Evolutionary conservation across 2,113 vertebrate genomes (phyloP), one percentile per base, ranked within the genome.

Genomic region (Danionella cerebrum): DNA sequence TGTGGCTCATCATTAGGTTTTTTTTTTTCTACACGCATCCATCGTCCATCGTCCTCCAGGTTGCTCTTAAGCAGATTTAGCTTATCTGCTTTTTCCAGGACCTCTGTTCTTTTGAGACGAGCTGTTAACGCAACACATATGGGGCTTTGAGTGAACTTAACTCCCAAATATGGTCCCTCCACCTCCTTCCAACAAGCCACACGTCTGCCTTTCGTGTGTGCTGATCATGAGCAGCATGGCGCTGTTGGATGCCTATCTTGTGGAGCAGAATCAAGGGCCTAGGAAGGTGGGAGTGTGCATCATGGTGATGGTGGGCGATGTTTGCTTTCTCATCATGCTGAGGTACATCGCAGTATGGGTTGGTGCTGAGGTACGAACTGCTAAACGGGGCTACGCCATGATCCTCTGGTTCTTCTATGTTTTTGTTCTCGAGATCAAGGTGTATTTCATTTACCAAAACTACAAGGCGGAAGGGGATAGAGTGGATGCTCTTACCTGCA

Each of bases 361-460:
- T 18, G 77, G 79, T 1, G 66, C 79, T 1, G 79, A 80, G 63
- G 79, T 80, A 2, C 53, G 74, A 3, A 73, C 77, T 0, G 74
- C 79, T 7, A 77, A 77, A 48, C 71, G 79, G 0, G 79, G 79
- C 51, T 79, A 80, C 1, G 74, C 79, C 52, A 80, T 80, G 79
- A 72, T 80, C 14, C 74, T 80, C 19, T 80, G 79, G 79, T 80
- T 80, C 72, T 69, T 80, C 58, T 80, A 79, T 16, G 57, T 80
- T 65, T 80, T 80, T 22, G 79, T 80, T 19, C 52, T 80, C 42
- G 79, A 80, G 69, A 80, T 80, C 69, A 80, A 80, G 33, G 76
- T 80, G 31, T 80, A 79, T 58, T 80, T 80, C n/a, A 41, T 80
- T 27, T 80, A 78, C 38, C 79, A 80, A 64, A 80, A 79, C 71